Evolutionary conservation across 1,140 invertebrate species (phyloP), one percentile per base, ranked within the genome.

Genomic region (Augochlora pura): DNA sequence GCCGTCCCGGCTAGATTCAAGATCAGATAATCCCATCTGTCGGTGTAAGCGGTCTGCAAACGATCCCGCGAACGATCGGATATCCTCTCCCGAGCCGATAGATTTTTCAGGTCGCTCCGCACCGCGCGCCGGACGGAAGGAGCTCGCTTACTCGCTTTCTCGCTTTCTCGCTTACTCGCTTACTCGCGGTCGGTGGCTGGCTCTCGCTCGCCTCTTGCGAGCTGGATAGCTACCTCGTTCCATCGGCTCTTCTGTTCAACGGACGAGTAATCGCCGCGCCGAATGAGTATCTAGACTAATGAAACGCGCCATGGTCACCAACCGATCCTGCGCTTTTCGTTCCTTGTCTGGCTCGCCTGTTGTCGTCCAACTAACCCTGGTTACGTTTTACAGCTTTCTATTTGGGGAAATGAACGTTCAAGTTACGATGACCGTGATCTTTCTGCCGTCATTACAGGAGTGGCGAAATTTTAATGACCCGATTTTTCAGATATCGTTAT

Each of bases 1-100:
- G 90, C 87, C 88, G 90, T 91, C 87, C 88, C 83, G 88, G 85
- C 89, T 91, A 90, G 88, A 92, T 91, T 92, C 88, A 87, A 91
- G 89, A 91, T 91, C 90, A 91, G 90, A 91, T 91, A 91, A 90
- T 91, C 87, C 88, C 90, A 90, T 90, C 90, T 90, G 90, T 92
- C 91, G 90, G 89, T 90, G 87, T 89, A 90, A 91, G 86, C 88
- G 88, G 81, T 83, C 86, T 87, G 87, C 88, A 88, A 88, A 88
- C 88, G 87, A 89, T 89, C 88, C 88, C 87, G 86, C 87, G 86
- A 90, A 88, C 88, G 87, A 88, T 88, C 82, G 89, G 86, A 87
- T 84, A 85, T 84, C 85, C 86, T 81, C 77, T 85, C 72, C 72
- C 65, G 66, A 65, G 77, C 57, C 70, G 62, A 83, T 66, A 46